phyloP scores from a whole-genome alignment of 2,888 invertebrate species.

The Zeuzera pyrina region DNA sequence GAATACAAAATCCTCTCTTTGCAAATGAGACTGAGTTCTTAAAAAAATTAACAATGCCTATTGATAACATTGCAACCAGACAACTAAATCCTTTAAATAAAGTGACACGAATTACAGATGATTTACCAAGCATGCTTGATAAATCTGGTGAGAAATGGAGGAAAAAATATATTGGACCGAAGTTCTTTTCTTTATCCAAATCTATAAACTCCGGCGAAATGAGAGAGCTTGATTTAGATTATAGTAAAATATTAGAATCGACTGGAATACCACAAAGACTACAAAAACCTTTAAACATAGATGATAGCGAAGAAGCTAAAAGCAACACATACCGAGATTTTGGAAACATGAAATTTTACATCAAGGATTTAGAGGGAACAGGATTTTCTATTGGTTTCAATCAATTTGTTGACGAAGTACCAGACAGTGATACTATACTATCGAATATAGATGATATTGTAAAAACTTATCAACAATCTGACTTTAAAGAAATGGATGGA shows the following conservation, averaged over 20 bases:
- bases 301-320: conserved; percentile 11
- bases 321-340: conserved; percentile 16
- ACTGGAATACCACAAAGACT: conserved; percentile 45
- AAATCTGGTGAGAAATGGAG: conserved; percentile 31
- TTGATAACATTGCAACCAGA: conserved; percentile 25
- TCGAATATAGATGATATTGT: conserved; percentile 44
- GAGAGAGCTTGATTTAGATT: conserved; percentile 36
- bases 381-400: conserved; percentile 56
- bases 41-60: conserved; percentile 23
- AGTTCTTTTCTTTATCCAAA: conserved; percentile 33
- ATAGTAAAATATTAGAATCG: conserved; percentile 26
- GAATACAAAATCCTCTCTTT: conserved; percentile 40
- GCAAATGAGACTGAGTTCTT: conserved; percentile 9
- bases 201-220: conserved; percentile 49
- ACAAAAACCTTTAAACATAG: conserved; percentile 42
- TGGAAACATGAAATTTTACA: conserved; percentile 39
- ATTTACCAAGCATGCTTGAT: conserved; percentile 16
- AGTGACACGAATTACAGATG: conserved; percentile 7
- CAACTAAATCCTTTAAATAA: conserved; percentile 40
- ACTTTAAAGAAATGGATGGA: conserved; percentile 14
- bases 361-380: conserved; percentile 50
- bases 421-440: conserved; percentile 46
- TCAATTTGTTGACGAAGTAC: conserved; percentile 46
- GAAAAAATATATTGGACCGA: conserved; percentile 24
- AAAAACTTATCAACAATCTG: conserved; percentile 38